Conservation (phyloP, 2,888 invertebrate genomes). For the Amphimallon solstitiale region DNA sequence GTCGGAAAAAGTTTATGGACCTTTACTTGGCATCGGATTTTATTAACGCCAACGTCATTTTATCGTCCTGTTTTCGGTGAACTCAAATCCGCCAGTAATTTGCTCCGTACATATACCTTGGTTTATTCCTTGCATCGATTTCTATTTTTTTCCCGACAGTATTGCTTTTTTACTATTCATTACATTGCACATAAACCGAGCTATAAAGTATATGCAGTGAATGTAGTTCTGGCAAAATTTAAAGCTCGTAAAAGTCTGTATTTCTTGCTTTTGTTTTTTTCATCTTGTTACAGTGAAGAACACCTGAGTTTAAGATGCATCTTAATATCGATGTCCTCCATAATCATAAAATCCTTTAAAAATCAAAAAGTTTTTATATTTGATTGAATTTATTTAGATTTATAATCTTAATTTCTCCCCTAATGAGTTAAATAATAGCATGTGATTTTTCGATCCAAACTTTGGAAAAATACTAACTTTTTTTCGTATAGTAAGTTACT, state of each 20-base stretch:
- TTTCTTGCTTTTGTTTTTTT: not conserved
- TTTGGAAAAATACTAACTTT: too few species aligned
- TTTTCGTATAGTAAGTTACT: too few species aligned
- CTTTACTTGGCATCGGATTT: conserved; percentile 22
- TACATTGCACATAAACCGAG: conserved; percentile 15
- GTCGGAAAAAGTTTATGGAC: conserved; percentile 31
- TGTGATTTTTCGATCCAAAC: too few species aligned
- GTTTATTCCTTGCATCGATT: not conserved
- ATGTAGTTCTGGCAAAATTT: conserved; percentile 23
- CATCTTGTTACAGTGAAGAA: too few species aligned
- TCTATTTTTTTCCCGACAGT: conserved; percentile 2
- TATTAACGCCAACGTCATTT: conserved; percentile 28
- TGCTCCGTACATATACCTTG: conserved; percentile 7
- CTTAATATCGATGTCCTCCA: too few species aligned
- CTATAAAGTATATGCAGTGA: conserved; percentile 16
- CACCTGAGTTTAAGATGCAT: too few species aligned
- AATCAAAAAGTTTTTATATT: too few species aligned
- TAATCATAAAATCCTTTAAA: too few species aligned
- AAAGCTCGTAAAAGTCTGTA: conserved; percentile 13
- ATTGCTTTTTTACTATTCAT: conserved; percentile 31
- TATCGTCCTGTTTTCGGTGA: conserved; percentile 22
- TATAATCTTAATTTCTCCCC: too few species aligned
- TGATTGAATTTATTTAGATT: too few species aligned
- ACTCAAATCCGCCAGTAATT: conserved; percentile 25
- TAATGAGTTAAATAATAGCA: too few species aligned